Evolutionary conservation across 1,140 invertebrate genomes (phyloP).

Genomic region (Tyrophagus putrescentiae): DNA sequence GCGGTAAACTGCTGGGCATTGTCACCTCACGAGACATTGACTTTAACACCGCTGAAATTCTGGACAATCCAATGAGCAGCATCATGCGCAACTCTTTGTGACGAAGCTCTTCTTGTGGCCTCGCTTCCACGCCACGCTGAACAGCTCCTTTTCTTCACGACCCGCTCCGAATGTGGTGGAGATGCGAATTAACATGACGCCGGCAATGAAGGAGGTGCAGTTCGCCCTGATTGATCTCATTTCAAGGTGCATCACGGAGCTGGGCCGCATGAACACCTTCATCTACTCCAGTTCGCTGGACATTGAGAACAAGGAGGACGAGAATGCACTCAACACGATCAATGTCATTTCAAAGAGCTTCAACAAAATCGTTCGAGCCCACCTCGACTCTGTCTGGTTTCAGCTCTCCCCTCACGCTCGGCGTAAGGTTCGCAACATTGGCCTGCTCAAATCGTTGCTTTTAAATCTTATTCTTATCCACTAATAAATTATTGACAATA

Average conservation of each 20-base stretch:
- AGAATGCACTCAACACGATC: conserved; percentile 55
- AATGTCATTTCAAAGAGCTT: conserved; percentile 83
- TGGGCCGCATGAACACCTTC: conserved; percentile 26
- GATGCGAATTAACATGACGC: conserved; percentile 63
- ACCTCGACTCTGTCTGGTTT: conserved; percentile 88
- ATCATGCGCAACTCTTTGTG: conserved; percentile 86
- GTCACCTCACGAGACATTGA: conserved; percentile 93
- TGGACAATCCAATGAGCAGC: conserved; percentile 42
- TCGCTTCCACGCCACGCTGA: conserved; percentile 50
- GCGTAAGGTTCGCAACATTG: conserved; percentile 76
- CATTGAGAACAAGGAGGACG: not conserved
- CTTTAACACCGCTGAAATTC: conserved; percentile 52
- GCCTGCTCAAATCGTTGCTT: conserved; percentile 70
- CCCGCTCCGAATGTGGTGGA: conserved; percentile 66
- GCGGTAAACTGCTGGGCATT: conserved; percentile 80
- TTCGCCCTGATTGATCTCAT: conserved; percentile 74
- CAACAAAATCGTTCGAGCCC: conserved; percentile 69
- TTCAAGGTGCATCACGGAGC: conserved; percentile 61
- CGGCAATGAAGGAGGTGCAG: conserved; percentile 66
- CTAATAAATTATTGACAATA: too few relatives aligned
- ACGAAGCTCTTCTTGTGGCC: conserved; percentile 85
- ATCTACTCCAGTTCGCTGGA: conserved; percentile 17
- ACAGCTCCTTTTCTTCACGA: conserved; percentile 38
- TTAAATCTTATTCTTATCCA: too few relatives aligned
- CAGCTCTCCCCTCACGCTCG: conserved; percentile 71